phyloP scores from a whole-genome alignment of 2,888 invertebrate species.

The Stramonita haemastoma region DNA sequence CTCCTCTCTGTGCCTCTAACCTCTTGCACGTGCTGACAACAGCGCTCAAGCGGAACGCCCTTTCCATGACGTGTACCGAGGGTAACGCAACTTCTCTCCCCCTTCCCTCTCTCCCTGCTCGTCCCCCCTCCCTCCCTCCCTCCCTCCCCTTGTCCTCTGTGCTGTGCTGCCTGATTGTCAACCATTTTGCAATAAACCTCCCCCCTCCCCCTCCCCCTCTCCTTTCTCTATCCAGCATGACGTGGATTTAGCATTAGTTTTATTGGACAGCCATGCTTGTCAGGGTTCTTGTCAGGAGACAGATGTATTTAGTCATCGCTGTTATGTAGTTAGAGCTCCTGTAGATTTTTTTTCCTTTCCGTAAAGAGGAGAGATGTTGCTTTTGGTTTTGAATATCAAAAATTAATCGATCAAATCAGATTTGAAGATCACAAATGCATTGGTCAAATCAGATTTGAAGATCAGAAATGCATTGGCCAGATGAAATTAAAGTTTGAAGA shows the following conservation, averaged over 20 bases:
- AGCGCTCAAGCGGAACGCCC: constrained; percentile 47
- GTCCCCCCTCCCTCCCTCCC: not conserved
- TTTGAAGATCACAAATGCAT: too few species aligned
- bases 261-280: too few species aligned
- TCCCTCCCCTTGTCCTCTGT: not conserved
- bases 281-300: too few species aligned
- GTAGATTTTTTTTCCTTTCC: too few species aligned
- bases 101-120: not conserved
- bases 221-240: not conserved
- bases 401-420: too few species aligned
- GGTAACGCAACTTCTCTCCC: constrained; percentile 42
- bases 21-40: constrained; percentile 37
- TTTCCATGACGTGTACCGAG: constrained; percentile 50
- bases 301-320: too few species aligned
- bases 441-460: too few species aligned
- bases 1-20: not conserved
- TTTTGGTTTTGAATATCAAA: too few species aligned
- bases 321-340: too few species aligned
- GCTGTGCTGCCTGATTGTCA: not conserved
- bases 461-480: too few species aligned
- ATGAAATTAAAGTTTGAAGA: too few species aligned
- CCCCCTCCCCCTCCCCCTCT: not conserved
- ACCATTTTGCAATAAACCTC: not conserved
- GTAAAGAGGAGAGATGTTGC: too few species aligned
- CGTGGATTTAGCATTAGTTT: not conserved